Conservation (phyloP, 2,113 vertebrate genomes). For the Ovis canadensis region DNA sequence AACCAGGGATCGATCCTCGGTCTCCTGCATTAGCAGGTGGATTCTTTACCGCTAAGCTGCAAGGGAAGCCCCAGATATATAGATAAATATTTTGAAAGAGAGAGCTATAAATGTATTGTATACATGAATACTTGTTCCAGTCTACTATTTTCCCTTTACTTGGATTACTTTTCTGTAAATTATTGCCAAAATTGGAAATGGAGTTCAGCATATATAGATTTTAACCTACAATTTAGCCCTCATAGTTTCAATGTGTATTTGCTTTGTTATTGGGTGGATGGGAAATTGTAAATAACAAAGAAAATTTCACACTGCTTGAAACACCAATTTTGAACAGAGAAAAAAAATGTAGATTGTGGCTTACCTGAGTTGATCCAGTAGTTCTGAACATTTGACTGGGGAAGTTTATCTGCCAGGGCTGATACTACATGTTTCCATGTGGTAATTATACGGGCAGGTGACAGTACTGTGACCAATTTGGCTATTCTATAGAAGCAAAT, state of each 20-base stretch:
- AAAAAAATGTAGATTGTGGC: not conserved
- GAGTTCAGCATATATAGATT: not conserved
- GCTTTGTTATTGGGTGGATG: not conserved
- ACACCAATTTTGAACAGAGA: not conserved
- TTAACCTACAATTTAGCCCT: not conserved
- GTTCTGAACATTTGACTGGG: not conserved
- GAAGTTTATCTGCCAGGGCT: not conserved
- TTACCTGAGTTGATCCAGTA: not conserved
- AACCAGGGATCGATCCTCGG: not conserved
- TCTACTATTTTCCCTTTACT: not conserved
- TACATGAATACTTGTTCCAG: not conserved
- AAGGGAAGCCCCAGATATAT: not conserved
- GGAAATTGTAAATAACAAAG: not conserved
- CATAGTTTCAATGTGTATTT: not conserved
- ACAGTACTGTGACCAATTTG: not conserved
- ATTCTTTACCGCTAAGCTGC: fast-evolving
- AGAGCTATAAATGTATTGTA: not conserved
- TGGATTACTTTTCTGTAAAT: not conserved
- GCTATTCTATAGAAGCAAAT: not conserved
- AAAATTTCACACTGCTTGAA: not conserved
- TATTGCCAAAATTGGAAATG: not conserved
- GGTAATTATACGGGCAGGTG: not conserved
- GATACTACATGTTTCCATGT: not conserved
- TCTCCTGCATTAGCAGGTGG: not conserved
- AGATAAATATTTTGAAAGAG: not conserved